These are phyloP conservation scores for Mastacembelus armatus DNA, from an alignment of 2,797 vertebrate species.

Conservation along the genomic window DNA sequence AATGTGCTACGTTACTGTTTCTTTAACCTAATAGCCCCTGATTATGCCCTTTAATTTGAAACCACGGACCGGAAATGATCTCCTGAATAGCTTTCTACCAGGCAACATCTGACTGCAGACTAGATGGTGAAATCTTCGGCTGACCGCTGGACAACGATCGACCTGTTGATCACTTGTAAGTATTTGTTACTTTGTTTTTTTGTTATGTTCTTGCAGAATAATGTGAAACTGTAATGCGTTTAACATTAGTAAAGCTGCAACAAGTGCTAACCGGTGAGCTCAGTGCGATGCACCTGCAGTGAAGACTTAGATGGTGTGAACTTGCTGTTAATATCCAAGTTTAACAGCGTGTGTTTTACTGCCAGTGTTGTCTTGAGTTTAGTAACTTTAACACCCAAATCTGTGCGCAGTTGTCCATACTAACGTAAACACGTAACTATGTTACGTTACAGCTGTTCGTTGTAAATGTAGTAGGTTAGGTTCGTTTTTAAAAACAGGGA, in stretches of 20 bases:
- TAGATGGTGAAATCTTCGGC: not conserved
- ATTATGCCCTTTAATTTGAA: slow-evolving; percentile 28
- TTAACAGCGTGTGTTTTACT: slow-evolving; percentile 10
- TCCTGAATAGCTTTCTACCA: not conserved
- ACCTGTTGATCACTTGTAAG: slow-evolving; percentile 17
- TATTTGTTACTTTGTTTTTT: not conserved
- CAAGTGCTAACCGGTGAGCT: not conserved
- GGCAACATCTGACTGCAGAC: not conserved
- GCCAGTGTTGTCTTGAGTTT: not conserved
- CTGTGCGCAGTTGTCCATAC: too few species aligned
- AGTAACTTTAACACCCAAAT: too few species aligned
- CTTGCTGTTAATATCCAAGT: too few species aligned
- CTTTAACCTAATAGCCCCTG: not conserved
- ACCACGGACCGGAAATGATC: slow-evolving; percentile 13
- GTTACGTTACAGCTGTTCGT: too few species aligned
- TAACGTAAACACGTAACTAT: too few species aligned
- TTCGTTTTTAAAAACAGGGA: too few species aligned
- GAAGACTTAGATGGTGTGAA: not conserved
- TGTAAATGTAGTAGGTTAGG: too few species aligned
- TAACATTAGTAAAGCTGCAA: accelerated
- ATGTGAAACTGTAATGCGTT: not conserved
- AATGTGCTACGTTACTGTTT: too few species aligned
- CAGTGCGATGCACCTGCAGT: slow-evolving; percentile 57
- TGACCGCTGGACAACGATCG: accelerated
- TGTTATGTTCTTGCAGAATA: too few species aligned